Base-by-base conservation (phyloP, 2,113 vertebrate species). In the Hymenochirus boettgeri region DNA sequence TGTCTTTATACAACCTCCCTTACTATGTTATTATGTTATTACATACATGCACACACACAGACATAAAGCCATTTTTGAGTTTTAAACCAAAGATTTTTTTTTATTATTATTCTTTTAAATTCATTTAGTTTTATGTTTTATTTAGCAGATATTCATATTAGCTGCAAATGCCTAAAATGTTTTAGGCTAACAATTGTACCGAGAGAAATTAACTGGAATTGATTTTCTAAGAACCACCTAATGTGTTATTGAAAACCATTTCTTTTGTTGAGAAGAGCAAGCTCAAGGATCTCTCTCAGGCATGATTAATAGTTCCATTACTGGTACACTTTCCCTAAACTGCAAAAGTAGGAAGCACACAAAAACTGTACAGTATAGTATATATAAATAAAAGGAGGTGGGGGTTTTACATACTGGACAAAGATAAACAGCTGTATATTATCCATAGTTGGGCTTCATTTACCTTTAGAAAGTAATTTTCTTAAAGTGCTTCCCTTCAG, bases 261-360 rank as follows among this genome's bases (percentile, higher is more conserved):
- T 27, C 54, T 65, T n/a, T 35, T 3, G 17, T 67, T 23, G 26
- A 46, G 27, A 65, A 47, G 37, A 31, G 17, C 53, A 55, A 35
- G 31, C 46, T 62, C 17, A 50, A 62, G 52, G 62, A 59, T 66
- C 60, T 67, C 35, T 56, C 18, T 63, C 51, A 33, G 63, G 65
- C 54, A 66, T 64, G 74, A 72, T 47, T 72, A 72, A 73, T 67
- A 63, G 65, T 60, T 23, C 58, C 21, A 61, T 73, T 73, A 67
- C 55, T 56, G 7, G 15, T 45, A 64, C 22, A 19, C 54, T 65
- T 67, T n/a, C 29, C 54, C n/a, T 17, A 59, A 22, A 59, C 24
- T 27, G 19, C 7, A 42, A n/a, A 45, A 33, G 31, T 62, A 47
- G 51, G 64, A 52, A 35, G 52, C 19, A 56, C 13, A 12, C 46